Evolutionary conservation across 2,113 vertebrate genomes (phyloP), one percentile per base, ranked within the genome.

Genomic region (Daubentonia madagascariensis): DNA sequence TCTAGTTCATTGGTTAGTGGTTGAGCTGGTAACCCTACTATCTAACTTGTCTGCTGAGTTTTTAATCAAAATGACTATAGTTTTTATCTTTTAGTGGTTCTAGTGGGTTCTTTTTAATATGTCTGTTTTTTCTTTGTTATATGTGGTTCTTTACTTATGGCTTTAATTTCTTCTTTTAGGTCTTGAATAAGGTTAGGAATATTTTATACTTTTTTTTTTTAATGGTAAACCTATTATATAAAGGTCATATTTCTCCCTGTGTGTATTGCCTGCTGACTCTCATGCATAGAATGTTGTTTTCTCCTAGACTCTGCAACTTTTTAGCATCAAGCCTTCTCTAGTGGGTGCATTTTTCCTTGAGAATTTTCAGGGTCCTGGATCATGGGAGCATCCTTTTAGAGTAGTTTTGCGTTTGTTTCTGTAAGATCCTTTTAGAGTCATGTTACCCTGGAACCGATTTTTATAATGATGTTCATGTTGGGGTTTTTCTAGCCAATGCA

Each of bases 221-320:
- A 79, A 85, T 79, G 37, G 32, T 85, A 61, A 22, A 17, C 83
- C 81, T 86, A 0, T 91, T 37, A 23, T 23, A 32, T 18, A 40
- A 91, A 89, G 86, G 87, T 86, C 45, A 0, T 0, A 13, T 57
- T 68, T 81, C 22, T 68, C 52, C 63, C 14, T 48, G 48, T 20
- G 30, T 2, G 5, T 43, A 4, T 16, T 25, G 3, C 37, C 0
- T 0, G 0, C 8, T 14, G 18, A n/a, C 32, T 45, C 23, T 57
- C 11, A 8, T 13, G 17, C 37, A 6, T 5, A 61, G 52, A 16
- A 37, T 43, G 23, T 28, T 17, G 0, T 75, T 75, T 80, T n/a
- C n/a, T 63, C 28, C 8, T 35, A 20, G 75, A 65, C 43, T 63
- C 40, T n/a, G 32, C 57, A 57, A 22, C 45, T 3, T 63, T 70